A percentile compares a stretch with the other conserved stretches of the same genome.
phyloP scores from a whole-genome alignment of 2,888 invertebrate species.

The Drosophila recens region DNA sequence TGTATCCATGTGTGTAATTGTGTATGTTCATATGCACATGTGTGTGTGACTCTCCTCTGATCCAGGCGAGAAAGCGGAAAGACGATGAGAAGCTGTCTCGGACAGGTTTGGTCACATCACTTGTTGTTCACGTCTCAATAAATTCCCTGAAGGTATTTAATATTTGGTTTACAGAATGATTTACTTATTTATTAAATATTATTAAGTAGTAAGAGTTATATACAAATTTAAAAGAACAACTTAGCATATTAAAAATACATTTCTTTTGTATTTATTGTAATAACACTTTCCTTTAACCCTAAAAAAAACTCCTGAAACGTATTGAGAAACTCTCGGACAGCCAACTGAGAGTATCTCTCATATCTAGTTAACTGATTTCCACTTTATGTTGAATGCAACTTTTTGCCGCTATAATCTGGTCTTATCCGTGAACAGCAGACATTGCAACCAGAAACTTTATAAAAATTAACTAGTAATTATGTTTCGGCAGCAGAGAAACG shows the following conservation, averaged over 20 bases:
- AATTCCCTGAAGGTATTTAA: conserved; percentile 47
- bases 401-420: conserved; percentile 9
- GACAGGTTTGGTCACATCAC: not conserved
- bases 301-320: not conserved
- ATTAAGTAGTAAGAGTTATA: not conserved
- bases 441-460: conserved; percentile 35
- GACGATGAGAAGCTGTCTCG: not conserved
- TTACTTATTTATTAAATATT: not conserved
- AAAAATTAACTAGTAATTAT: conserved; percentile 76
- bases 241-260: not conserved
- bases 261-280: not conserved
- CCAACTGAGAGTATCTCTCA: not conserved
- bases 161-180: conserved; percentile 20
- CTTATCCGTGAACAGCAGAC: conserved; percentile 18
- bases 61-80: not conserved
- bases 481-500: conserved; percentile 41
- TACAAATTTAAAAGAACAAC: not conserved
- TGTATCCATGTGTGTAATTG: not conserved
- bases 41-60: not conserved
- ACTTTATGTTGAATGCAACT: conserved; percentile 4
- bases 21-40: not conserved
- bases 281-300: not conserved
- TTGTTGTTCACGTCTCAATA: conserved; percentile 54
- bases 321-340: not conserved
- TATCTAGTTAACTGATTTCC: not conserved